Percentiles rank a stretch among this genome's conserved stretches.
Conservation (phyloP, 2,888 invertebrate genomes). For the Smittia sp. region DNA sequence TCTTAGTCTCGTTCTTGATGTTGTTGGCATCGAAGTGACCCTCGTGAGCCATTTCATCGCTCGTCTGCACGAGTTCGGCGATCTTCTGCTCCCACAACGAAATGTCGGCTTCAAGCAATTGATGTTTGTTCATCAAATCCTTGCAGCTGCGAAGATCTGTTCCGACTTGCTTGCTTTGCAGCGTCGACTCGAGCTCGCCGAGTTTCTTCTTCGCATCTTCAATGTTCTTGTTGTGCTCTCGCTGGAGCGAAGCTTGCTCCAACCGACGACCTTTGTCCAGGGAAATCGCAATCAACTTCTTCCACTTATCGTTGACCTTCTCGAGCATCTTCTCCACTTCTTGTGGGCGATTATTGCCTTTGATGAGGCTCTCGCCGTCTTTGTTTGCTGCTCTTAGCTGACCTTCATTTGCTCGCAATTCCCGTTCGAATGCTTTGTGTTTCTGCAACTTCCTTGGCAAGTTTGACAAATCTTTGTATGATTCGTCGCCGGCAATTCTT, state of each 20-base stretch:
- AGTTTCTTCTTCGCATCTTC: conserved; percentile 87
- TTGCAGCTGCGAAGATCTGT: conserved; percentile 89
- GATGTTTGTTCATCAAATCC: conserved; percentile 84
- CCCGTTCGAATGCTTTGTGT: conserved; percentile 95
- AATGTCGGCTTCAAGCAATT: conserved; percentile 83
- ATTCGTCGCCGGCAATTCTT: conserved; percentile 87
- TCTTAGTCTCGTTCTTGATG: conserved; percentile 74
- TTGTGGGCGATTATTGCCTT: conserved; percentile 66
- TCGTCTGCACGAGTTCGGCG: conserved; percentile 71
- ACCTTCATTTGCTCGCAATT: conserved; percentile 91
- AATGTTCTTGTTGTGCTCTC: conserved; percentile 72
- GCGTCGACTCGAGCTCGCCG: conserved; percentile 75
- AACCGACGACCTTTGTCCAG: conserved; percentile 68
- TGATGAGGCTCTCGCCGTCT: conserved; percentile 68
- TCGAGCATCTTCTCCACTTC: conserved; percentile 67
- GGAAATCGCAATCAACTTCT: conserved; percentile 66
- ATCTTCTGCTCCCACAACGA: conserved; percentile 79
- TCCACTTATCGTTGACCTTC: conserved; percentile 76
- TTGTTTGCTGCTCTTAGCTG: conserved; percentile 83
- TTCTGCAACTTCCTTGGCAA: conserved; percentile 89
- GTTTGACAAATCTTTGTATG: conserved; percentile 85
- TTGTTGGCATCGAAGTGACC: conserved; percentile 93
- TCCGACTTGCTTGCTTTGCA: conserved; percentile 80
- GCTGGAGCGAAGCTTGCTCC: conserved; percentile 84
- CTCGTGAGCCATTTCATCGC: conserved; percentile 86